A percentile compares a stretch with the other conserved stretches of the same genome.
phyloP scores from a whole-genome alignment of 2,113 vertebrate genomes.

The Heterocephalus glaber region DNA sequence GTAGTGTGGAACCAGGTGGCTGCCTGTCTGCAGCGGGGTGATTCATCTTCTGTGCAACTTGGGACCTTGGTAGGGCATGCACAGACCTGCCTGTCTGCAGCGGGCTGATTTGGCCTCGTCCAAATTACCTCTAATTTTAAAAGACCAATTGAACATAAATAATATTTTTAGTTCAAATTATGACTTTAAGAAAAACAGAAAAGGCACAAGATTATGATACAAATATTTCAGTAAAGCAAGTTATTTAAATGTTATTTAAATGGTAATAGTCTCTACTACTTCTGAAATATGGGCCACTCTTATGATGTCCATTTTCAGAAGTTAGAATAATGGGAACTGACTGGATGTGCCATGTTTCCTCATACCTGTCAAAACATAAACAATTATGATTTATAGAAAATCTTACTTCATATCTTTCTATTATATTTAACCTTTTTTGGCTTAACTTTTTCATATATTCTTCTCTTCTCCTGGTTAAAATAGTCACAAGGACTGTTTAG shows the following conservation, averaged over 20 bases:
- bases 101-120: too few relatives aligned
- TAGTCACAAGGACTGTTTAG: not conserved
- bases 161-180: not conserved
- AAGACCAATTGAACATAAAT: not conserved
- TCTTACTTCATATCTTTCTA: not conserved
- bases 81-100: too few relatives aligned
- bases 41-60: too few relatives aligned
- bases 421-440: not conserved
- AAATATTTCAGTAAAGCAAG: not conserved
- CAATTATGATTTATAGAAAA: not conserved
- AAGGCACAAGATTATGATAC: not conserved
- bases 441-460: not conserved
- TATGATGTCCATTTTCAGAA: too few relatives aligned
- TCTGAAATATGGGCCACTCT: not conserved
- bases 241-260: not conserved
- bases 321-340: not conserved
- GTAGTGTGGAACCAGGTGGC: too few relatives aligned
- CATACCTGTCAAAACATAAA: not conserved
- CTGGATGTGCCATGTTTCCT: not conserved
- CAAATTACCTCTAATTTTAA: not conserved
- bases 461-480: not conserved
- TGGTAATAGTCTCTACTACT: not conserved
- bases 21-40: too few relatives aligned
- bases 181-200: not conserved
- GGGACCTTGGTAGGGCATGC: too few relatives aligned